A percentile compares a stretch with the other conserved stretches of the same genome.
These are phyloP conservation scores for Drosophila tanythrix DNA, from an alignment of 2,888 invertebrate genomes.

Conservation along the genomic window DNA sequence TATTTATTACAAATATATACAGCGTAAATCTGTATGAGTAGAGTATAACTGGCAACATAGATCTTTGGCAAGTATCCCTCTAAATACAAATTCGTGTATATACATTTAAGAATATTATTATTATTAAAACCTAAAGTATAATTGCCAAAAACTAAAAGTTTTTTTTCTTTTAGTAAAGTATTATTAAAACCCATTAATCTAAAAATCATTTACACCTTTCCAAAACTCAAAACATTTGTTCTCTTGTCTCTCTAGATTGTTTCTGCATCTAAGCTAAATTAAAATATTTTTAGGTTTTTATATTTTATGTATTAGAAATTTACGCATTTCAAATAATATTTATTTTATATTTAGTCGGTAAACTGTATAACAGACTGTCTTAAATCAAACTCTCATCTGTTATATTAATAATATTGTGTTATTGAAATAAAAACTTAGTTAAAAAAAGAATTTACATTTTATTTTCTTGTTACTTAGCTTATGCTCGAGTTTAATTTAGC, in stretches of 20 bases:
- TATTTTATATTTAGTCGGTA: not conserved
- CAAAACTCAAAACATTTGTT: not conserved
- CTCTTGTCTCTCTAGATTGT: not conserved
- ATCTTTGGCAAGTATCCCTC: not conserved
- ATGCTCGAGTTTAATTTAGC: not conserved
- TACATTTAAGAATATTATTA: not conserved
- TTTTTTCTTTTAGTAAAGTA: not conserved
- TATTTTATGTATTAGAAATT: too few species aligned
- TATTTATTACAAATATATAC: not conserved
- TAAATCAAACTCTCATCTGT: not conserved
- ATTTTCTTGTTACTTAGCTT: not conserved
- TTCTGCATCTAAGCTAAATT: not conserved
- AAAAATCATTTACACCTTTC: not conserved
- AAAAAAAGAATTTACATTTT: not conserved
- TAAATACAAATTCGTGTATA: not conserved
- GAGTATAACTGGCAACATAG: not conserved
- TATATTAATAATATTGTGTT: not conserved
- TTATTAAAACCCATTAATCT: not conserved
- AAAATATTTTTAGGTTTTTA: not conserved
- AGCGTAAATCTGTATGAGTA: not conserved
- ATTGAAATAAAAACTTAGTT: not conserved
- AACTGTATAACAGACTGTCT: not conserved
- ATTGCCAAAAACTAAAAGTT: not conserved
- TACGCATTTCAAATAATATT: not conserved
- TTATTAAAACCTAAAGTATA: not conserved